Percentiles rank a stretch among this genome's conserved stretches.
These are phyloP conservation scores for Todus mexicanus DNA, from an alignment of 2,797 vertebrate species.

Conservation along the genomic window DNA sequence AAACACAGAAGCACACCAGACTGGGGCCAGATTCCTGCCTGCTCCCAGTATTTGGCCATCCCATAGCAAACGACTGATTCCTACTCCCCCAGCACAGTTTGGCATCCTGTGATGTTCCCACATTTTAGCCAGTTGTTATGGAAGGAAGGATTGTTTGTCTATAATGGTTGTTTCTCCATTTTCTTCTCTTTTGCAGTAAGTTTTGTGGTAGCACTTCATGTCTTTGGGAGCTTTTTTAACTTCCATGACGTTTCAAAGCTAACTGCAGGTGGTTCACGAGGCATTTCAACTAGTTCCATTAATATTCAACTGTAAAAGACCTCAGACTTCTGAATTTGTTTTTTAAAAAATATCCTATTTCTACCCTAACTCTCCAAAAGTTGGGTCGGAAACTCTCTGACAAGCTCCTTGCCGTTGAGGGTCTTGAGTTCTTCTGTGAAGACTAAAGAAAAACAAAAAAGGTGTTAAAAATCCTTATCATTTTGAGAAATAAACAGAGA, in stretches of 20 bases:
- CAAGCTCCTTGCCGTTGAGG: background rate
- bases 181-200: background rate
- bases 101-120: background rate
- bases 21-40: background rate
- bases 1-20: background rate
- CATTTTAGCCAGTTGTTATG: background rate
- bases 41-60: background rate
- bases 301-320: background rate
- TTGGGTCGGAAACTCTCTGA: background rate
- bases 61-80: background rate
- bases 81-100: background rate
- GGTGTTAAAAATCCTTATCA: background rate
- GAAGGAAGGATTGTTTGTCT: background rate
- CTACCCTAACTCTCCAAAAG: background rate
- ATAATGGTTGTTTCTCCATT: background rate
- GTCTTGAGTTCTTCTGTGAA: background rate
- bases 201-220: background rate
- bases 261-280: background rate
- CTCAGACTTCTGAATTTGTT: background rate
- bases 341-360: background rate
- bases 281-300: background rate
- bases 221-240: background rate
- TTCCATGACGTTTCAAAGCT: background rate
- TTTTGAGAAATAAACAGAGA: background rate
- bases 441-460: background rate